These are phyloP conservation scores for Drosophila persimilis DNA, from an alignment of 1,140 invertebrate species.

Conservation along the genomic window DNA sequence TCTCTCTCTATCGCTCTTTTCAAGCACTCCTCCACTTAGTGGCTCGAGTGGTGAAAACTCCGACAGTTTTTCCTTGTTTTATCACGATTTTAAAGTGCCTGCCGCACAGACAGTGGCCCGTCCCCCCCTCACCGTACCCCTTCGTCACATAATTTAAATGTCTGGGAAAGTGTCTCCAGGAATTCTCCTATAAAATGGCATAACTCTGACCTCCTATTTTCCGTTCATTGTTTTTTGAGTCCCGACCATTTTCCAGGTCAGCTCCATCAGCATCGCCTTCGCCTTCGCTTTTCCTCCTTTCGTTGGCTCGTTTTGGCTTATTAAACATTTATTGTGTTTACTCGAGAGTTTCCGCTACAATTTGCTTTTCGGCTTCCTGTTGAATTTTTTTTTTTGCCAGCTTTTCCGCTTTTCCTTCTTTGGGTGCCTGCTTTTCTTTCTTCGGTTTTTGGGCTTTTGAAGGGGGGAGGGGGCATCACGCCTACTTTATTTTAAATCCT, in stretches of 20 bases:
- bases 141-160: conserved; percentile 36
- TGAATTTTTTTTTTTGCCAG: conserved; percentile 11
- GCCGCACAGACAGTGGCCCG: no score
- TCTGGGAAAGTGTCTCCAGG: conserved; percentile 35
- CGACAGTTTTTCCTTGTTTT: not conserved
- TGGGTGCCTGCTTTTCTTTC: not conserved
- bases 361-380: conserved; percentile 56
- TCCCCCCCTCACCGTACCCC: not conserved
- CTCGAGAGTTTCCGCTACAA: conserved; percentile 62
- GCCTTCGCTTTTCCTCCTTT: conserved; percentile 28
- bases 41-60: conserved; percentile 13
- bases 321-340: conserved; percentile 78
- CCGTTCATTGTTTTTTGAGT: conserved; percentile 39
- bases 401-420: not conserved
- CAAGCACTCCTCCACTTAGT: conserved; percentile 23
- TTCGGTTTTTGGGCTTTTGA: not conserved
- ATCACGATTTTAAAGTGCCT: not conserved
- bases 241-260: conserved; percentile 5
- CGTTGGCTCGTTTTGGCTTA: conserved; percentile 55
- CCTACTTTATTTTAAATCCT: conserved; percentile 51
- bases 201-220: conserved; percentile 9
- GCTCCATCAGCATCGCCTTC: conserved; percentile 17
- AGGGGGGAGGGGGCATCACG: conserved; percentile 1
- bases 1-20: conserved; percentile 2
- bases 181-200: conserved; percentile 40